phyloP scores from a whole-genome alignment of 1,140 invertebrate genomes.

The Atta colombica region DNA sequence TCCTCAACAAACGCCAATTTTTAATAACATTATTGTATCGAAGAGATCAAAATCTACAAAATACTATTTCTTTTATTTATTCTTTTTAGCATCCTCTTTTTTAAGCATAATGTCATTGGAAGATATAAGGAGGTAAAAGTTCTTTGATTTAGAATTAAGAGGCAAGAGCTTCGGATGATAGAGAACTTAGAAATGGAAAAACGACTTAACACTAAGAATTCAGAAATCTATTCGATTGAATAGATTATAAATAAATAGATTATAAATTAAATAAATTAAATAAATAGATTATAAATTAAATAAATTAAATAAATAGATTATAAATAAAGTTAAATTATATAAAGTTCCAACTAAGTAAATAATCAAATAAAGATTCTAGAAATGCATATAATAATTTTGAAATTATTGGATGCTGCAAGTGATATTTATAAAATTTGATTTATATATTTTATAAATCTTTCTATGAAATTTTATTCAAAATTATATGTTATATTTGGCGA shows the following conservation, averaged over 20 bases:
- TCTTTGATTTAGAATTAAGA: neutral
- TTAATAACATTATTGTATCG: too few species aligned
- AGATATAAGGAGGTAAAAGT: neutral
- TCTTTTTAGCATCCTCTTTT: too few species aligned
- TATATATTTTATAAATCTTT: neutral
- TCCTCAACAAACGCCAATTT: too few species aligned
- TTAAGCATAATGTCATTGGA: neutral
- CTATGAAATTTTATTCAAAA: neutral
- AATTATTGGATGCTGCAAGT: neutral
- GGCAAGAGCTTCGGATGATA: neutral
- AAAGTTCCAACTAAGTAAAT: neutral
- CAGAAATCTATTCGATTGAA: neutral
- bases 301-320: too few species aligned
- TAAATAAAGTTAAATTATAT: neutral
- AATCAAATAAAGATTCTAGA: constrained; percentile 11
- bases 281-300: too few species aligned
- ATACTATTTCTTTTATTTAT: too few species aligned
- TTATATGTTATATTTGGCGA: neutral
- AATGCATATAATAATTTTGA: neutral
- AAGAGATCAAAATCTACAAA: too few species aligned
- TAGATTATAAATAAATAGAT: neutral
- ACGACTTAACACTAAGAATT: neutral
- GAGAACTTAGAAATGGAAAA: neutral
- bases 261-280: too few species aligned
- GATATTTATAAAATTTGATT: constrained; percentile 1